Conservation (phyloP, 2,113 vertebrate species). For the Hypanus sabinus region DNA sequence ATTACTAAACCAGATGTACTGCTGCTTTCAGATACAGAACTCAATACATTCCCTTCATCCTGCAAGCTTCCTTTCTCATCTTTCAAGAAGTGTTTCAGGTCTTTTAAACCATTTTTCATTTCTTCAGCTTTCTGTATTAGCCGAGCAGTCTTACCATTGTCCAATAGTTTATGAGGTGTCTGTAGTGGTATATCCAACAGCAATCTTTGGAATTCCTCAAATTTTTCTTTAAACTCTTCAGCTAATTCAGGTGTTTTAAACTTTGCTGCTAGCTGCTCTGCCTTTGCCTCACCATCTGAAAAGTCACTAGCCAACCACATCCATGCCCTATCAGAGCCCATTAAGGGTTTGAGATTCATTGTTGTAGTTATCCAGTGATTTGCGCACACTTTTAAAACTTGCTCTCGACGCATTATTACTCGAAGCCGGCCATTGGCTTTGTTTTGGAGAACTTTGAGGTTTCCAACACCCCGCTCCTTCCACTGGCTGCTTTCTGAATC, state of each 20-base stretch:
- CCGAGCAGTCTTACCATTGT: constrained; percentile 82
- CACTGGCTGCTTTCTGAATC: constrained; percentile 80
- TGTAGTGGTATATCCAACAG: constrained; percentile 90
- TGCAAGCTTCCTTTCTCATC: constrained; percentile 72
- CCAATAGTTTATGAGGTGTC: constrained; percentile 91
- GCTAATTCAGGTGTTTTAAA: constrained; percentile 89
- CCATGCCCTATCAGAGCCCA: constrained; percentile 91
- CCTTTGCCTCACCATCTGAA: constrained; percentile 81
- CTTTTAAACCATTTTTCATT: constrained; percentile 94
- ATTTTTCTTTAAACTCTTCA: constrained; percentile 86
- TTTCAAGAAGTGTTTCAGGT: constrained; percentile 84
- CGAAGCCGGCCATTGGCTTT: constrained; percentile 76
- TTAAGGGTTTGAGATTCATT: constrained; percentile 88
- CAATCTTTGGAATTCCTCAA: constrained; percentile 86
- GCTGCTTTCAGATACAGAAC: constrained; percentile 41
- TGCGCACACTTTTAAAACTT: constrained; percentile 93
- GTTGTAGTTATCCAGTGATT: constrained; percentile 98
- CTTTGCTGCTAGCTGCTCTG: constrained; percentile 85
- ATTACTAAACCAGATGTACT: constrained; percentile 53
- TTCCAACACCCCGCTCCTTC: constrained; percentile 92
- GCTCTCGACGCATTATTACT: constrained; percentile 91
- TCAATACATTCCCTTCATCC: constrained; percentile 60
- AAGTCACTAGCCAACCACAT: constrained; percentile 93
- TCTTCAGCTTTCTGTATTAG: constrained; percentile 95
- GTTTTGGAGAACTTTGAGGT: constrained; percentile 89